A percentile compares a stretch with the other conserved stretches of the same genome.
phyloP scores from a whole-genome alignment of 2,113 vertebrate species.

The Synodontis membranacea region DNA sequence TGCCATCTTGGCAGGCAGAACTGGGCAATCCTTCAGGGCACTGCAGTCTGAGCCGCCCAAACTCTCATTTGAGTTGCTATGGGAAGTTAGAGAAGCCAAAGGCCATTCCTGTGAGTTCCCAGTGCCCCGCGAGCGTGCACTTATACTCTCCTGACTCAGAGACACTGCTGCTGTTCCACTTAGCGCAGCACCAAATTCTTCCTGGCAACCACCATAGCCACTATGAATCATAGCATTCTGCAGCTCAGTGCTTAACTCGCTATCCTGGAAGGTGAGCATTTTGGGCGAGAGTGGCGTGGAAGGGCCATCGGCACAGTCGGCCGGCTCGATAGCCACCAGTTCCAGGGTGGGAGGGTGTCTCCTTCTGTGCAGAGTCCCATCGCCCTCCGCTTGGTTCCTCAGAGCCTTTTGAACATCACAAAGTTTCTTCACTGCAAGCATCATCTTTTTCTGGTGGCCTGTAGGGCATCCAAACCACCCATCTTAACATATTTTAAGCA shows the following conservation, averaged over 20 bases:
- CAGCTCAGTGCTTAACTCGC: constrained; percentile 87
- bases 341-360: constrained; percentile 73
- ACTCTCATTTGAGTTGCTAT: constrained; percentile 75
- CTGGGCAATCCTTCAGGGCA: constrained; percentile 67
- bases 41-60: constrained; percentile 65
- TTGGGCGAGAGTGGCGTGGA: constrained; percentile 79
- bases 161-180: constrained; percentile 75
- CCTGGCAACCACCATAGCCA: constrained; percentile 67
- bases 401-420: constrained; percentile 83
- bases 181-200: constrained; percentile 69
- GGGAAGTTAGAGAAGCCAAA: constrained; percentile 52
- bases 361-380: constrained; percentile 74
- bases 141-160: constrained; percentile 89
- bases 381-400: constrained; percentile 77
- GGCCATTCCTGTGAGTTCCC: constrained; percentile 83
- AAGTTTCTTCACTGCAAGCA: constrained; percentile 91
- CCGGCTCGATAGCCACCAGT: constrained; percentile 84
- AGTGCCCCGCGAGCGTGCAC: constrained; percentile 82
- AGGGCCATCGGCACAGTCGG: constrained; percentile 75
- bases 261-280: constrained; percentile 91
- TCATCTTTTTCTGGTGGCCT: constrained; percentile 99
- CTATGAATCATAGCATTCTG: constrained; percentile 84
- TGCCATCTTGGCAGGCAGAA: constrained; percentile 29
- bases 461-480: constrained; percentile 55
- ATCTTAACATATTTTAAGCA: not conserved